Evolutionary conservation across 1,140 invertebrate species (phyloP).

Genomic region (Chironomus striatipennis): DNA sequence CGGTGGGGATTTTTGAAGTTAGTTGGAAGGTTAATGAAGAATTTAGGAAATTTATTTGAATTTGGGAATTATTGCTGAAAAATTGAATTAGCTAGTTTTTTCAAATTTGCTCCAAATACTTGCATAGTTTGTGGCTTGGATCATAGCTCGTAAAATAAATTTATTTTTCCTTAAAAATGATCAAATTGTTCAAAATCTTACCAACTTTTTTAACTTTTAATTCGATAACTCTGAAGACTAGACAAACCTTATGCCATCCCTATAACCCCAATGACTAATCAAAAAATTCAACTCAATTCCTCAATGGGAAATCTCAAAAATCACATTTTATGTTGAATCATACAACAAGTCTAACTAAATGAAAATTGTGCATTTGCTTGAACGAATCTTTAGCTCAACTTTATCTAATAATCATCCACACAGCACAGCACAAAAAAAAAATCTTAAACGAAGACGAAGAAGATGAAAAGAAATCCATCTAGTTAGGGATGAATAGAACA

Average conservation of each 20-base stretch:
- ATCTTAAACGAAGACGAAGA: neutral
- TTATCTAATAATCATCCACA: neutral
- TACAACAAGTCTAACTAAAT: neutral
- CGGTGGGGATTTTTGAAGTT: neutral
- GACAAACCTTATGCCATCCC: too few relatives aligned
- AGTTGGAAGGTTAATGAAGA: too few relatives aligned
- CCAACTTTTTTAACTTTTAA: too few relatives aligned
- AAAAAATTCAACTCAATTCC: neutral
- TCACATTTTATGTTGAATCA: neutral
- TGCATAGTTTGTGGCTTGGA: too few relatives aligned
- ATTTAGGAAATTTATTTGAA: too few relatives aligned
- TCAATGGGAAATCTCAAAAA: neutral
- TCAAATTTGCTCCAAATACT: too few relatives aligned
- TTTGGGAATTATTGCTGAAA: too few relatives aligned
- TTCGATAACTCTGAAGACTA: too few relatives aligned
- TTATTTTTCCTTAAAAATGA: too few relatives aligned
- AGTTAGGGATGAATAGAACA: constrained; percentile 18
- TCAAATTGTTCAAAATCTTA: too few relatives aligned
- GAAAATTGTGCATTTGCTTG: constrained; percentile 20
- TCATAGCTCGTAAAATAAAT: too few relatives aligned
- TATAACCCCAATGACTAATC: neutral
- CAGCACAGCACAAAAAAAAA: neutral
- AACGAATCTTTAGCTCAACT: neutral
- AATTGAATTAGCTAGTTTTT: too few relatives aligned
- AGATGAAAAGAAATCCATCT: neutral